phyloP scores from a whole-genome alignment of 2,888 invertebrate species.

The Platerodrilus igneus region DNA sequence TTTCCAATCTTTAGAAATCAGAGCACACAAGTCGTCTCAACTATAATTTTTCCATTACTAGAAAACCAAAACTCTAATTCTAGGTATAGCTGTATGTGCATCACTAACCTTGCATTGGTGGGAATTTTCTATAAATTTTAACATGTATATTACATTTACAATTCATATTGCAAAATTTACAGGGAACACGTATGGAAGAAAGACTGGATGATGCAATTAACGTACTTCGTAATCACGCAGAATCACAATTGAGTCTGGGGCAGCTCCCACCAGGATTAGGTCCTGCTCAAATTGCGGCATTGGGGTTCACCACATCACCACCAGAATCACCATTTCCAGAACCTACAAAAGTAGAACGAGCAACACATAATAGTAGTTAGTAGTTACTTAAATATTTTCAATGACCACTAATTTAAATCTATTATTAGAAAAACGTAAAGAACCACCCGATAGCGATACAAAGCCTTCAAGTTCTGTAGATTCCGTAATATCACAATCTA shows the following conservation, averaged over 20 bases:
- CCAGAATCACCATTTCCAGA: slow-evolving; percentile 45
- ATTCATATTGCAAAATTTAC: no score
- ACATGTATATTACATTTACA: no score
- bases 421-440: slow-evolving; percentile 74
- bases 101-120: no score
- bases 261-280: slow-evolving; percentile 41
- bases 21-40: no score
- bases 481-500: slow-evolving; percentile 51
- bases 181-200: slow-evolving; percentile 93
- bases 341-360: slow-evolving; percentile 48
- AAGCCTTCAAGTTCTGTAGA: slow-evolving; percentile 57
- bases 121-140: no score
- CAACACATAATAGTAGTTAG: slow-evolving; percentile 49
- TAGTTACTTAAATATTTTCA: slow-evolving; percentile 8
- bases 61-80: no score
- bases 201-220: slow-evolving; percentile 93
- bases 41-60: no score
- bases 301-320: slow-evolving; percentile 51
- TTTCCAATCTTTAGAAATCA: no score
- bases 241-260: slow-evolving; percentile 64
- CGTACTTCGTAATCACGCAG: slow-evolving; percentile 90
- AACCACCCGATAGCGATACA: slow-evolving; percentile 69
- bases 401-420: slow-evolving; percentile 14
- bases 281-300: slow-evolving; percentile 53
- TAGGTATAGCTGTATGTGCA: no score